Evolutionary conservation across 2,113 vertebrate species (phyloP).

Genomic region (Antechinus stuartii): DNA sequence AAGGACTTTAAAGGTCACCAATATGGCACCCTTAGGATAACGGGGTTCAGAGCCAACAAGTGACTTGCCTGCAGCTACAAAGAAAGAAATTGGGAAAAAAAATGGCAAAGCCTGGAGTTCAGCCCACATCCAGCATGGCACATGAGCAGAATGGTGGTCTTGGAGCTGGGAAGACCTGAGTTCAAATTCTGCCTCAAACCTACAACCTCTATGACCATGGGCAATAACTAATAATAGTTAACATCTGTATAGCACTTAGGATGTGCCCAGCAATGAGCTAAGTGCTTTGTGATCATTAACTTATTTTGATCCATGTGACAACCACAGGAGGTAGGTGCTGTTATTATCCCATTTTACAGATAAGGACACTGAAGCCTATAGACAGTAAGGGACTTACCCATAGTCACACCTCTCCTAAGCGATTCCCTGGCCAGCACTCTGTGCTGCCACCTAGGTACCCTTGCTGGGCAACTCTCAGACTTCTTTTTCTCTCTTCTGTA

Average conservation of each 20-base stretch:
- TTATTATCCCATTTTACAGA: not conserved
- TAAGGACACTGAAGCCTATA: not conserved
- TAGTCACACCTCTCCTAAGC: not conserved
- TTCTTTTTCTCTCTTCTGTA: not conserved
- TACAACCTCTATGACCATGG: not conserved
- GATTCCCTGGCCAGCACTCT: not conserved
- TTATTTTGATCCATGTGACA: not conserved
- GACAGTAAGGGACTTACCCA: not conserved
- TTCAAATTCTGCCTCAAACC: not conserved
- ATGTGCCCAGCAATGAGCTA: not conserved
- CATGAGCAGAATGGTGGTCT: not conserved
- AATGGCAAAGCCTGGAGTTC: not conserved
- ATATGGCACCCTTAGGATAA: not conserved
- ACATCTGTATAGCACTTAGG: not conserved
- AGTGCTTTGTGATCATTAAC: not conserved
- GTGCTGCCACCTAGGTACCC: too few relatives aligned
- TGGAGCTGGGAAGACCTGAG: not conserved
- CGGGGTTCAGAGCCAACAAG: not conserved
- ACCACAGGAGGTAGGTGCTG: not conserved
- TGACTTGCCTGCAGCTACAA: not conserved
- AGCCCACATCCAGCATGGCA: not conserved
- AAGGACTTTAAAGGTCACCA: not conserved
- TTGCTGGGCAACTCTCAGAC: not conserved
- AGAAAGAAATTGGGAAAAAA: not conserved
- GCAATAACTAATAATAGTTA: not conserved